Evolutionary conservation across 2,797 vertebrate genomes (phyloP).

Genomic region (Notoglanidium macrostoma): DNA sequence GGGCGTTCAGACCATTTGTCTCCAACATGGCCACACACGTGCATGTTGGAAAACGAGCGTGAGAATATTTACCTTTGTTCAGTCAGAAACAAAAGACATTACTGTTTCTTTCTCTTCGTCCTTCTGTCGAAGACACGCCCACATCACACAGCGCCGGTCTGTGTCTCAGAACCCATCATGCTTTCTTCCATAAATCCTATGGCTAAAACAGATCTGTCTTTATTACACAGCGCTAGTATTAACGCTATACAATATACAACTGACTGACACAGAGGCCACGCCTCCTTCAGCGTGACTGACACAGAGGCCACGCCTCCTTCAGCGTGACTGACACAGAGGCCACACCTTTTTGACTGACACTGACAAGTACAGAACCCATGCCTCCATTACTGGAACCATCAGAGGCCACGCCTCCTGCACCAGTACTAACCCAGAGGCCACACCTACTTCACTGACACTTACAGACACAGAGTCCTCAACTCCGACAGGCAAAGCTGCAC

Average conservation of each 20-base stretch:
- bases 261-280: not conserved
- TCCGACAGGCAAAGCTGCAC: too few species aligned
- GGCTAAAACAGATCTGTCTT: not conserved
- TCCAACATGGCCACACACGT: not conserved
- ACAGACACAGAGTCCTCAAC: not conserved
- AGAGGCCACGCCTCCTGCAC: not conserved
- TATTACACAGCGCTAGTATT: not conserved
- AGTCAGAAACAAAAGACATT: not conserved
- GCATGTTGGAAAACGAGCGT: not conserved
- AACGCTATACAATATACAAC: not conserved
- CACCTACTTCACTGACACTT: not conserved
- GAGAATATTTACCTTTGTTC: not conserved
- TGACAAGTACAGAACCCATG: not conserved
- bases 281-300: not conserved
- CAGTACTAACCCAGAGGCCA: too few species aligned
- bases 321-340: not conserved
- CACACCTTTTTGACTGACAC: not conserved
- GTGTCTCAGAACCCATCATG: not conserved
- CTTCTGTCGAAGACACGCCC: slow-evolving; percentile 4
- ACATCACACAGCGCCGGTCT: not conserved
- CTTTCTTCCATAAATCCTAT: not conserved
- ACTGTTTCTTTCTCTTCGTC: not conserved
- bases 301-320: not conserved
- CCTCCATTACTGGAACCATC: not conserved
- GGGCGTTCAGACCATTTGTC: not conserved